phyloP scores from a whole-genome alignment of 2,888 invertebrate genomes.

The Timema cristinae region DNA sequence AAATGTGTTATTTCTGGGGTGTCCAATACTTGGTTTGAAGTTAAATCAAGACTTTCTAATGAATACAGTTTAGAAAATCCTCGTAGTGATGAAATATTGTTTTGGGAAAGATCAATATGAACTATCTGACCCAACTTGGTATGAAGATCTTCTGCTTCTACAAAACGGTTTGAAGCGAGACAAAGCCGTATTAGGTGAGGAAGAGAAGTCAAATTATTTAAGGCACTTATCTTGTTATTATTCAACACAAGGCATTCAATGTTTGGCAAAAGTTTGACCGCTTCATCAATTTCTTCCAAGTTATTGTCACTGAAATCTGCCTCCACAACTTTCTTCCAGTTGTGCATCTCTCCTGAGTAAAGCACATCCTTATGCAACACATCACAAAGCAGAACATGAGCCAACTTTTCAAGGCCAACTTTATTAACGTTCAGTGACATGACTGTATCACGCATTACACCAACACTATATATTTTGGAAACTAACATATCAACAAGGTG shows the following conservation, averaged over 20 bases:
- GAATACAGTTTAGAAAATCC: constrained; percentile 83
- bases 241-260: constrained; percentile 68
- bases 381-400: constrained; percentile 80
- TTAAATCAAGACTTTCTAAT: constrained; percentile 77
- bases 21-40: constrained; percentile 76
- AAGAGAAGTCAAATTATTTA: constrained; percentile 73
- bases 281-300: constrained; percentile 72
- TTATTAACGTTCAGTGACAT: constrained; percentile 60
- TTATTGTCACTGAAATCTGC: constrained; percentile 77
- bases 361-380: constrained; percentile 66
- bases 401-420: constrained; percentile 62
- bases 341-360: constrained; percentile 50
- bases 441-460: constrained; percentile 60
- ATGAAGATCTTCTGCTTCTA: constrained; percentile 70
- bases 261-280: constrained; percentile 70
- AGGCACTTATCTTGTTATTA: constrained; percentile 70
- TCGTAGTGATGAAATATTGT: constrained; percentile 65
- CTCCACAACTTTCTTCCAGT: constrained; percentile 65
- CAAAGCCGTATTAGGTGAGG: constrained; percentile 72
- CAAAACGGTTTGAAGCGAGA: constrained; percentile 74
- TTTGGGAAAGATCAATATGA: constrained; percentile 80
- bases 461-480: constrained; percentile 62
- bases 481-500: constrained; percentile 65
- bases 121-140: constrained; percentile 83
- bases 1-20: constrained; percentile 78